phyloP scores from a whole-genome alignment of 2,888 invertebrate genomes.

The Theretra japonica region DNA sequence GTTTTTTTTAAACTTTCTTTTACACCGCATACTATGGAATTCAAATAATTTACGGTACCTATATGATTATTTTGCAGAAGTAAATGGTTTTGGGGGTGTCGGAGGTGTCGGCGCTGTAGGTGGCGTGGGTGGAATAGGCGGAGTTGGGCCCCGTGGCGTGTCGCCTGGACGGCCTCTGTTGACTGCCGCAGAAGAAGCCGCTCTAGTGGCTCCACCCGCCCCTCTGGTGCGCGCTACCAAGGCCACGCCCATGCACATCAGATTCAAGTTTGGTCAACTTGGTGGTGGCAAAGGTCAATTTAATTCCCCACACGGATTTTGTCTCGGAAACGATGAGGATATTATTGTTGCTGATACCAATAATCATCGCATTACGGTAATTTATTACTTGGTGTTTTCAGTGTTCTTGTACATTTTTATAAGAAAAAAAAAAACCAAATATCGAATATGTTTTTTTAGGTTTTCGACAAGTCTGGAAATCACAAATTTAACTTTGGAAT shows the following conservation, averaged over 20 bases:
- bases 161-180: slow-evolving; percentile 78
- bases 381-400: no score
- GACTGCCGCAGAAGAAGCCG: slow-evolving; percentile 77
- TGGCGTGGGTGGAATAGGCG: slow-evolving; percentile 70
- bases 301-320: slow-evolving; percentile 98
- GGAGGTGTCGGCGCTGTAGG: slow-evolving; percentile 70
- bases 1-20: background rate
- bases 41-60: slow-evolving; percentile 3
- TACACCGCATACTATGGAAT: background rate
- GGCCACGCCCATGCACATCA: slow-evolving; percentile 93
- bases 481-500: slow-evolving; percentile 97
- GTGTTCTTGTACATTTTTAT: background rate
- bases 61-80: slow-evolving; percentile 61
- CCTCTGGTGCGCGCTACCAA: slow-evolving; percentile 87
- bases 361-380: slow-evolving; percentile 96
- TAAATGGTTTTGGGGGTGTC: slow-evolving; percentile 78
- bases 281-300: slow-evolving; percentile 97
- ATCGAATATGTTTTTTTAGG: slow-evolving; percentile 75
- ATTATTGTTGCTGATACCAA: slow-evolving; percentile 98
- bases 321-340: slow-evolving; percentile 96
- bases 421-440: background rate
- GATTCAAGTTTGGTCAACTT: slow-evolving; percentile 96
- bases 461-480: slow-evolving; percentile 96
- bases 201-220: slow-evolving; percentile 76
- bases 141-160: slow-evolving; percentile 83